A percentile compares a stretch with the other conserved stretches of the same genome.
Conservation (phyloP, 2,797 vertebrate species). For the Neopelma chrysocephalum region DNA sequence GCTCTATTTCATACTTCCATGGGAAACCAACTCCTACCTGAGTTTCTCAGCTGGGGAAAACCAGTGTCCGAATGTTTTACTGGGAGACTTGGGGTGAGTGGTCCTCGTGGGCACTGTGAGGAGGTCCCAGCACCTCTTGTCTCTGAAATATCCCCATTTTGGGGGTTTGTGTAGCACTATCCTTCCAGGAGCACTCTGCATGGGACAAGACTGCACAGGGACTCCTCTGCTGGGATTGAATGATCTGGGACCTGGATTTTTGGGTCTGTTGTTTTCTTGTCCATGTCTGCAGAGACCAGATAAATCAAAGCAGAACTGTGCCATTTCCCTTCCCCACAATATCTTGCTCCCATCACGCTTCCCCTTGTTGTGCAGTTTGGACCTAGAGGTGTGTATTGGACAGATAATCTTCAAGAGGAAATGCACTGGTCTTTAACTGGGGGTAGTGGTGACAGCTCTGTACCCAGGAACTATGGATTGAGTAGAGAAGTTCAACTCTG, state of each 20-base stretch:
- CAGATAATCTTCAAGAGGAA: neutral
- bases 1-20: neutral
- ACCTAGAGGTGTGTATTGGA: neutral
- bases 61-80: neutral
- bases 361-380: neutral
- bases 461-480: neutral
- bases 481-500: neutral
- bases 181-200: neutral
- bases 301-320: neutral
- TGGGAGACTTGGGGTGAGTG: accelerated
- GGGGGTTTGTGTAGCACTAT: neutral
- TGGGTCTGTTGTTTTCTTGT: neutral
- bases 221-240: neutral
- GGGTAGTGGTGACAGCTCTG: neutral
- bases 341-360: neutral
- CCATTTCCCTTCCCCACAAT: neutral
- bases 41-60: neutral
- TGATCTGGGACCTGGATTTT: neutral
- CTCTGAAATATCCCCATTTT: neutral
- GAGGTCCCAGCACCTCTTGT: neutral
- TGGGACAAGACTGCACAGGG: neutral
- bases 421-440: neutral
- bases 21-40: neutral
- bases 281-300: neutral
- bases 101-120: neutral